Conservation (phyloP, 2,888 invertebrate genomes). For the Chrysolina haemoptera region DNA sequence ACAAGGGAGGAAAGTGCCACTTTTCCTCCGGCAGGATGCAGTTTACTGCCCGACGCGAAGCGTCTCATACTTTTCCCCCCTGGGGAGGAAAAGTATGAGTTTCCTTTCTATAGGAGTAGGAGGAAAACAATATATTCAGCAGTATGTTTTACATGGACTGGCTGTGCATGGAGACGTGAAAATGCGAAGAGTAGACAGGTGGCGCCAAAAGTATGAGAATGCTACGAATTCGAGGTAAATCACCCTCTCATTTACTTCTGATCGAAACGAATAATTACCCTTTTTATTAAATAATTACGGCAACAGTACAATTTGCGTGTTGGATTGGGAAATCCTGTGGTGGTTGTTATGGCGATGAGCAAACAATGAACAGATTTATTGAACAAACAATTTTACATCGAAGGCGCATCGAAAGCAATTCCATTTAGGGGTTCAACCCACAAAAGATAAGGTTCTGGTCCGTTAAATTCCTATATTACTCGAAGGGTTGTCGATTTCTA, state of each 20-base stretch:
- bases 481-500: no score
- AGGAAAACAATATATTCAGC: not conserved
- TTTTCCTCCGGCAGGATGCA: no score
- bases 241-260: not conserved
- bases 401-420: not conserved
- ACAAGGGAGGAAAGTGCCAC: no score
- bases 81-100: no score
- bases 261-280: conserved; percentile 6
- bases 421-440: not conserved
- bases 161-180: no score
- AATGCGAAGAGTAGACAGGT: no score
- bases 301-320: conserved; percentile 14
- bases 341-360: conserved; percentile 46
- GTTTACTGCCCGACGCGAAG: no score
- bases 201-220: not conserved
- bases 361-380: conserved; percentile 54
- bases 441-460: no score
- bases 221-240: not conserved
- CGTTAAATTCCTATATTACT: no score
- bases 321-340: conserved; percentile 30
- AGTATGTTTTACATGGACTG: not conserved
- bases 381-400: conserved; percentile 52
- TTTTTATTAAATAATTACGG: conserved; percentile 1
- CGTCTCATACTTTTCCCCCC: no score
- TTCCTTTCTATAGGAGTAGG: no score